Conservation (phyloP, 2,888 invertebrate species). For the Bembecia ichneumoniformis region DNA sequence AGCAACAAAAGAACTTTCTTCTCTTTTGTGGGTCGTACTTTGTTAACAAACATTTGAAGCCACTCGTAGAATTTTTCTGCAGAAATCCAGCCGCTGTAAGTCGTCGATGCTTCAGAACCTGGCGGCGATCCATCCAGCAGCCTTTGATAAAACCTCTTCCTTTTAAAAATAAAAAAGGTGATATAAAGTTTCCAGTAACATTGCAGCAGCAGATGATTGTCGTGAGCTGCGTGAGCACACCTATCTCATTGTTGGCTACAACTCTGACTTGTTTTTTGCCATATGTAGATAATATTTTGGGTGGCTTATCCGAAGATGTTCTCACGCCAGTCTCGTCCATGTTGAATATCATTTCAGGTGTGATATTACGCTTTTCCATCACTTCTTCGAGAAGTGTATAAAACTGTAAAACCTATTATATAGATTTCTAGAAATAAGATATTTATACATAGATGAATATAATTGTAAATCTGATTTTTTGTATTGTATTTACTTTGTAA, state of each 20-base stretch:
- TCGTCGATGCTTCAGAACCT: background rate
- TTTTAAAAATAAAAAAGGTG: background rate
- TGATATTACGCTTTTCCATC: background rate
- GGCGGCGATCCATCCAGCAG: background rate
- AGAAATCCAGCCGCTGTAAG: background rate
- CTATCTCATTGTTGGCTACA: background rate
- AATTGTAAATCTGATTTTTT: too few species aligned
- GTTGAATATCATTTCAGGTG: background rate
- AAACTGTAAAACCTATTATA: too few species aligned
- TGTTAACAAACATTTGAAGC: background rate
- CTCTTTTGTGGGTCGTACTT: background rate
- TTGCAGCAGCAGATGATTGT: background rate
- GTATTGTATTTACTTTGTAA: too few species aligned
- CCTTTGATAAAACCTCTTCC: background rate
- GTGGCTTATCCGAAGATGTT: background rate
- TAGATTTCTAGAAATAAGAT: too few species aligned
- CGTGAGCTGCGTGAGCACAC: background rate
- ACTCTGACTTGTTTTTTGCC: background rate
- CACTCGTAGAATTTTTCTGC: background rate
- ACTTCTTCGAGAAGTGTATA: constrained; percentile 1
- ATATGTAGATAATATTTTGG: background rate
- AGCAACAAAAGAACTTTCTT: constrained; percentile 1
- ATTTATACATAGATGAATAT: too few species aligned
- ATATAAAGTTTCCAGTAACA: background rate
- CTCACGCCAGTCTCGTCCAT: background rate